Percentiles rank a stretch among this genome's conserved stretches.
Conservation (phyloP, 2,888 invertebrate genomes). For the Allophyes oxyacanthae region DNA sequence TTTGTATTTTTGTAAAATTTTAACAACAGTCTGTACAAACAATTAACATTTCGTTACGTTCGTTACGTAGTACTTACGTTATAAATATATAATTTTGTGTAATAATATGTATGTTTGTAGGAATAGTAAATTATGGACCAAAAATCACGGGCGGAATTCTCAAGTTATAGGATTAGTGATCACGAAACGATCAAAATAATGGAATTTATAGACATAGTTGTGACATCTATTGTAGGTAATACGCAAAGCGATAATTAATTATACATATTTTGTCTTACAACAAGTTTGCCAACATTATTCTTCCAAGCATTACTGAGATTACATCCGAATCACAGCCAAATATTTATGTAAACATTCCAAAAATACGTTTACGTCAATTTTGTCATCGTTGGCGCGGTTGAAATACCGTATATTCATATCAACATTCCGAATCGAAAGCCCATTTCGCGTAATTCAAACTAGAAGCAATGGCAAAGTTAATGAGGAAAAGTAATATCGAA, state of each 20-base stretch:
- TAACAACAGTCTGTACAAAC: constrained; percentile 82
- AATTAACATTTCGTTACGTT: constrained; percentile 69
- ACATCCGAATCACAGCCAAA: constrained; percentile 82
- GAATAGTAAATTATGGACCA: constrained; percentile 55
- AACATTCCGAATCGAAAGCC: constrained; percentile 14
- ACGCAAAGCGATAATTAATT: constrained; percentile 3
- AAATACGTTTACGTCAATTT: constrained; percentile 62
- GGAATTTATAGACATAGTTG: constrained; percentile 10
- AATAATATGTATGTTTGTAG: constrained; percentile 37
- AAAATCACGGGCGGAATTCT: constrained; percentile 62
- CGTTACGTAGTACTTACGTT: constrained; percentile 26
- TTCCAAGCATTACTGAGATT: constrained; percentile 60
- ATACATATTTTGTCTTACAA: constrained; percentile 18
- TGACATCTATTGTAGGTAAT: constrained; percentile 15
- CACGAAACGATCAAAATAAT: constrained; percentile 25
- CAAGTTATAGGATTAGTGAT: constrained; percentile 28
- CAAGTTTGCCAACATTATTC: constrained; percentile 35
- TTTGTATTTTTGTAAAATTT: constrained; percentile 63
- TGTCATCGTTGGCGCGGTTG: constrained; percentile 11
- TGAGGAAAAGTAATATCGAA: constrained; percentile 14
- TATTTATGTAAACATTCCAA: constrained; percentile 72
- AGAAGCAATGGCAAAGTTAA: constrained; percentile 4
- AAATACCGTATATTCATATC: constrained; percentile 8
- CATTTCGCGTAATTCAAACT: constrained; percentile 14
- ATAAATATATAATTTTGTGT: constrained; percentile 59